These are phyloP conservation scores for Pseudanteris insignis DNA, from an alignment of 2,888 invertebrate species.

Conservation along the genomic window DNA sequence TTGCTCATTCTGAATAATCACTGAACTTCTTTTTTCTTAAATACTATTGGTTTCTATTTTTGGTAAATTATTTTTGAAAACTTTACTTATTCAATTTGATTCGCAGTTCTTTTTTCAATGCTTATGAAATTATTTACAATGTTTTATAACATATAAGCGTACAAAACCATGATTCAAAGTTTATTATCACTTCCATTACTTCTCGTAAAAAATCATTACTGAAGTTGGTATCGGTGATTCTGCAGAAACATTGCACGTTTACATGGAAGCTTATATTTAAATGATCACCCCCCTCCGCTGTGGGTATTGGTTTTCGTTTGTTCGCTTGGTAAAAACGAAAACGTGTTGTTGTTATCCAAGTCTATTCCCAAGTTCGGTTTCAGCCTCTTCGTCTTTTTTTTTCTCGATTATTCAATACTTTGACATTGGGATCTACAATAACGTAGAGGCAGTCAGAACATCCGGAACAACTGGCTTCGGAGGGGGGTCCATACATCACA, in stretches of 20 bases:
- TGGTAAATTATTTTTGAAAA: too few species aligned
- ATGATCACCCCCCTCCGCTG: constrained; percentile 30
- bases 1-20: too few species aligned
- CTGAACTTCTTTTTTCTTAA: too few species aligned
- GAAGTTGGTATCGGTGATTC: not conserved
- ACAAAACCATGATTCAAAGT: too few species aligned
- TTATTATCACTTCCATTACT: too few species aligned
- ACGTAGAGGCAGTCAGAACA: constrained; percentile 62
- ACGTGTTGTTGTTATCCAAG: constrained; percentile 11
- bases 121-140: too few species aligned
- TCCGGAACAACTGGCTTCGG: constrained; percentile 62
- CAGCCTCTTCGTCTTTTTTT: constrained; percentile 14
- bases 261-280: constrained; percentile 17
- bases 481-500: constrained; percentile 74
- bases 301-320: constrained; percentile 14
- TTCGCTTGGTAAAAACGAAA: constrained; percentile 8
- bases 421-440: constrained; percentile 48
- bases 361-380: constrained; percentile 15
- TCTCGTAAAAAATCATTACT: too few species aligned
- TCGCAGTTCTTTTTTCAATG: too few species aligned
- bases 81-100: too few species aligned
- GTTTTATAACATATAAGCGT: too few species aligned
- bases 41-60: too few species aligned
- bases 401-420: constrained; percentile 6
- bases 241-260: constrained; percentile 23